Evolutionary conservation across 2,888 invertebrate species (phyloP).

Genomic region (Horisme vitalbata): DNA sequence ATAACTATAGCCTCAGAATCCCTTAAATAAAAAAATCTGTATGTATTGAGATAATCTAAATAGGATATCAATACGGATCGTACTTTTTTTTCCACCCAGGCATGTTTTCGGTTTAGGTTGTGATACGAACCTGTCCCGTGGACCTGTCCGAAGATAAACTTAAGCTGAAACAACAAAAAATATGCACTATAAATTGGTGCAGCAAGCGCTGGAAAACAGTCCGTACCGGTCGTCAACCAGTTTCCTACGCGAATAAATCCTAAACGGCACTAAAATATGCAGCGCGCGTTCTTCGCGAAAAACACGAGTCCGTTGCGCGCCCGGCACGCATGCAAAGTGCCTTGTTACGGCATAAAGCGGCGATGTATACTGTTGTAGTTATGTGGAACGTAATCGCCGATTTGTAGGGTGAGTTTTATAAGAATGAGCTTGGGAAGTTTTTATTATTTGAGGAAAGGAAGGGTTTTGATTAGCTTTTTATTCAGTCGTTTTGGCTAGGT

Average conservation of each 20-base stretch:
- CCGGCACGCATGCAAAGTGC: conserved; percentile 37
- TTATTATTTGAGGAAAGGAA: background rate
- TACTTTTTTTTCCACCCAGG: too few species aligned
- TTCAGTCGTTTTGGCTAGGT: background rate
- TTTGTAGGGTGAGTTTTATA: conserved; percentile 20
- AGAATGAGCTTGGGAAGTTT: conserved; percentile 1
- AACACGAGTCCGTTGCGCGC: conserved; percentile 39
- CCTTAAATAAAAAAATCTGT: too few species aligned
- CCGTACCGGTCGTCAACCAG: conserved; percentile 2
- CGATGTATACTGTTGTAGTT: conserved; percentile 30
- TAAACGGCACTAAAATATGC: conserved; percentile 45
- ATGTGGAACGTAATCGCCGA: conserved; percentile 26
- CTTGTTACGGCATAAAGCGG: conserved; percentile 31
- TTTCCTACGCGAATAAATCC: conserved; percentile 15
- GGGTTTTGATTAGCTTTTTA: conserved; percentile 4
- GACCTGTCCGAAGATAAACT: too few species aligned
- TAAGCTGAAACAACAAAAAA: too few species aligned
- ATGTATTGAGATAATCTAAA: too few species aligned
- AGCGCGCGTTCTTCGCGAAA: conserved; percentile 44
- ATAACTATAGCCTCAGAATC: too few species aligned
- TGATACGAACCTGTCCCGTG: too few species aligned
- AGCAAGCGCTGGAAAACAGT: background rate
- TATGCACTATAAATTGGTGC: too few species aligned
- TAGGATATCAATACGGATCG: too few species aligned
- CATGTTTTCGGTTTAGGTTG: too few species aligned